These are phyloP conservation scores for Tragelaphus imberbis DNA, from an alignment of 2,113 vertebrate genomes.

Conservation along the genomic window DNA sequence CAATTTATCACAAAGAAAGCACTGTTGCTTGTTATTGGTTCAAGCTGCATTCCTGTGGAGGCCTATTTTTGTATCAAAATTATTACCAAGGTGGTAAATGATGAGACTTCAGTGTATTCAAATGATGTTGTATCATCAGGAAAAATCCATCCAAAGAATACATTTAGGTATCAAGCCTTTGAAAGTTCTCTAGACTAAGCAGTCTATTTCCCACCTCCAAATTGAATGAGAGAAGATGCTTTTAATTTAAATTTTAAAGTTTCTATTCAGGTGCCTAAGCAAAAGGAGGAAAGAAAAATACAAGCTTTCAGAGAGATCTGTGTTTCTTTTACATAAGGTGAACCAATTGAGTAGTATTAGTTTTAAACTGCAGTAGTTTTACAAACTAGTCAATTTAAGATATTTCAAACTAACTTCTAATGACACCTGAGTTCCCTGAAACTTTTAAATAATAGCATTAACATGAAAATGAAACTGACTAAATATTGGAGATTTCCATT, in stretches of 20 bases:
- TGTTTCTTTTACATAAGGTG: slow-evolving; percentile 65
- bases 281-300: slow-evolving; percentile 49
- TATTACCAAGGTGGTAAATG: slow-evolving; percentile 32
- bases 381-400: slow-evolving; percentile 36
- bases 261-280: slow-evolving; percentile 25
- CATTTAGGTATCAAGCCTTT: slow-evolving; percentile 29
- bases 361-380: slow-evolving; percentile 47
- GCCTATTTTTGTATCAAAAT: slow-evolving; percentile 55
- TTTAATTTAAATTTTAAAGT: slow-evolving; percentile 41
- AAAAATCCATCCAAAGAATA: slow-evolving; percentile 30
- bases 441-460: slow-evolving; percentile 58
- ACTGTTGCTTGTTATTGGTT: slow-evolving; percentile 59
- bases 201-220: slow-evolving; percentile 29
- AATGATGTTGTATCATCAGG: not conserved
- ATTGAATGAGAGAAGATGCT: slow-evolving; percentile 42
- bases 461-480: slow-evolving; percentile 43
- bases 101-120: slow-evolving; percentile 8
- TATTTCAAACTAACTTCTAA: slow-evolving; percentile 34
- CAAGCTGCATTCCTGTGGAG: slow-evolving; percentile 52
- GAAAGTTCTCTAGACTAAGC: slow-evolving; percentile 48
- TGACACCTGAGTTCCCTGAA: not conserved
- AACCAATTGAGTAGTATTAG: slow-evolving; percentile 37
- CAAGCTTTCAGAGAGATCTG: slow-evolving; percentile 42
- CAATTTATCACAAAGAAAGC: slow-evolving; percentile 71
- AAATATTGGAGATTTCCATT: not conserved